Conservation (phyloP, 2,888 invertebrate genomes). For the Zygogramma bicolorata region DNA sequence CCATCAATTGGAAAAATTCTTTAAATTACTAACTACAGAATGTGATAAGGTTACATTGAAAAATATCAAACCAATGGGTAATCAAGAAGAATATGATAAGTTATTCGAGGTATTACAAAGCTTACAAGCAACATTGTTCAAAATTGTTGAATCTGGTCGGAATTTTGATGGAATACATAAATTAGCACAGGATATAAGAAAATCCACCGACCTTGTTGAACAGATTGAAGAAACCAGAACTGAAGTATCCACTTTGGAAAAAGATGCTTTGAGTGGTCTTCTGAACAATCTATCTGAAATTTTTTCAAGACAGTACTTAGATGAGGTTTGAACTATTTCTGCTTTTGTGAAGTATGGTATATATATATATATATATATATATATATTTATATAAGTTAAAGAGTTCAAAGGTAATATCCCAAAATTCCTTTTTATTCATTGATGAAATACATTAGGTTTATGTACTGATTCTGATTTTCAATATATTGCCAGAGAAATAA, state of each 20-base stretch:
- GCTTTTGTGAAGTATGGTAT: too few species aligned
- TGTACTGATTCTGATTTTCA: too few species aligned
- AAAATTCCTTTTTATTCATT: too few species aligned
- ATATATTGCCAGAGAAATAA: too few species aligned
- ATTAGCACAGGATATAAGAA: slow-evolving; percentile 23
- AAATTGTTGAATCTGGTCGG: slow-evolving; percentile 30
- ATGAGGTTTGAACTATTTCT: too few species aligned
- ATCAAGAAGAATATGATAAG: slow-evolving; percentile 31
- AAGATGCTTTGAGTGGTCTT: slow-evolving; percentile 8
- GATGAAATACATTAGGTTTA: too few species aligned
- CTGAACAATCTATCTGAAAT: slow-evolving; percentile 23
- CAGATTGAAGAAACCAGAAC: slow-evolving; percentile 2
- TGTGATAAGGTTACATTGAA: slow-evolving; percentile 26
- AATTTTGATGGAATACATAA: slow-evolving; percentile 21
- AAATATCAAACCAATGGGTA: slow-evolving; percentile 18
- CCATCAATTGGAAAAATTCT: neutral
- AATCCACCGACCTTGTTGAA: neutral
- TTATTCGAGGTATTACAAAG: slow-evolving; percentile 8
- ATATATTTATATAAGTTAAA: too few species aligned
- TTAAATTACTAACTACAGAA: slow-evolving; percentile 11
- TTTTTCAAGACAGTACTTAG: slow-evolving; percentile 26
- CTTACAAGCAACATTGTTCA: slow-evolving; percentile 3
- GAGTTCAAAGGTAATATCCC: too few species aligned
- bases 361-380: too few species aligned
- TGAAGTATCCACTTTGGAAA: slow-evolving; percentile 17